These are phyloP conservation scores for Chrysogorgia sp. DNA, from an alignment of 92 coral and sea anemone genomes.

Conservation along the genomic window DNA sequence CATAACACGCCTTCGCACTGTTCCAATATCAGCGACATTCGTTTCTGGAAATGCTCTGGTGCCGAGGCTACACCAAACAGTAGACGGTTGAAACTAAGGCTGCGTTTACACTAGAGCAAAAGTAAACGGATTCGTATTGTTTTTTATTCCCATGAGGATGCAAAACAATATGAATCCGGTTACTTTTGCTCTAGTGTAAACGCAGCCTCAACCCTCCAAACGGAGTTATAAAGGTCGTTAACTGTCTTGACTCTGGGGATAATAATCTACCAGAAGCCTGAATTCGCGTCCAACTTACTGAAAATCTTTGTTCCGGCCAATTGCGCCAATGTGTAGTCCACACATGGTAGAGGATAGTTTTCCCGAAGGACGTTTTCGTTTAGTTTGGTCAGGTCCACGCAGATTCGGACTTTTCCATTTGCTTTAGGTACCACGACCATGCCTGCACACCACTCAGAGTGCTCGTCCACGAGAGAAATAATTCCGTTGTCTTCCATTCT, in stretches of 20 bases:
- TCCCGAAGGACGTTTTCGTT: not conserved
- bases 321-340: too few species aligned
- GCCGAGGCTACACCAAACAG: not conserved
- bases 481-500: too few species aligned
- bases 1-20: not conserved
- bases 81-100: not conserved
- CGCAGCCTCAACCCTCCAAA: too few species aligned
- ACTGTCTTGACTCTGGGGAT: not conserved
- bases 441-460: slow-evolving; percentile 22
- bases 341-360: too few species aligned
- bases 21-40: not conserved
- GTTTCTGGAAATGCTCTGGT: slow-evolving; percentile 24
- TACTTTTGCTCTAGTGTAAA: too few species aligned
- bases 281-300: slow-evolving; percentile 22
- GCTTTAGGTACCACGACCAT: slow-evolving; percentile 53
- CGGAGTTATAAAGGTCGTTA: slow-evolving; percentile 20
- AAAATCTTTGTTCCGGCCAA: too few species aligned
- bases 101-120: too few species aligned
- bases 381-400: slow-evolving; percentile 17
- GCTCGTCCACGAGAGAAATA: slow-evolving; percentile 19
- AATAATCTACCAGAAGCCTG: slow-evolving; percentile 5
- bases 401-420: slow-evolving; percentile 5
- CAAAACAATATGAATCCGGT: too few species aligned
- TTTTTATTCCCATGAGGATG: too few species aligned
- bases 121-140: too few species aligned